Base-by-base conservation (phyloP, 2,113 vertebrate genomes). In the Urocitellus parryii region DNA sequence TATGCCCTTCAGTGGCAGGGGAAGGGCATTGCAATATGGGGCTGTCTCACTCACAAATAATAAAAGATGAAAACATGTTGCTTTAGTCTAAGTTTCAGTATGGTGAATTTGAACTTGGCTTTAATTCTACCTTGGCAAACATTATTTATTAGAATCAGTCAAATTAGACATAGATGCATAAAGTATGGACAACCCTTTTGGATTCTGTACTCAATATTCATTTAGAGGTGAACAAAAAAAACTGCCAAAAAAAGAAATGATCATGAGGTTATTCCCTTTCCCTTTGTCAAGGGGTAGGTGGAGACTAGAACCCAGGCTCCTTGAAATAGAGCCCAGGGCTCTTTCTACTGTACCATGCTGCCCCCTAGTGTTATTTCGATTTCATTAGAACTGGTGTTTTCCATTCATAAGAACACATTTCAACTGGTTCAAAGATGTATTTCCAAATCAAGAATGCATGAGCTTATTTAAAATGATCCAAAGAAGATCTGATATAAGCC, bases 241-340 rank as follows among this genome's bases (percentile, higher is more conserved):
- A 24, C n/a, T 2, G 4, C 48, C 1, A 32, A 5, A 61, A 94
- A 53, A 80, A 0, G 20, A 58, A 74, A 45, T 9, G 14, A 63
- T 72, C 68, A 29, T 24, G 74, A 7, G 13, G 12, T 63, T 78
- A 18, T 74, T 72, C 32, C 42, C 10, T 83, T 73, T 74, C 37
- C 48, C 10, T 78, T 61, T 90, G 63, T 86, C 13, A 24, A 25
- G 9, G 45, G 34, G 27, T 45, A 88, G 77, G 29, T 6, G 3
- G 0, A 94, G 86, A 95, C 91, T 95, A 96, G 93, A 98, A 96
- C 65, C 76, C 96, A 95, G 86, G 77, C 1, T 95, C 76, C n/a
- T 82, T 76, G 56, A 94, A 70, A 4, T 29, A 5, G 27, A n/a
- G 4, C 8, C 0, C 14, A n/a, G 65, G 37, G 42, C 29, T 81